Conservation (phyloP, 2,888 invertebrate species). For the Choristoneura rosaceana region DNA sequence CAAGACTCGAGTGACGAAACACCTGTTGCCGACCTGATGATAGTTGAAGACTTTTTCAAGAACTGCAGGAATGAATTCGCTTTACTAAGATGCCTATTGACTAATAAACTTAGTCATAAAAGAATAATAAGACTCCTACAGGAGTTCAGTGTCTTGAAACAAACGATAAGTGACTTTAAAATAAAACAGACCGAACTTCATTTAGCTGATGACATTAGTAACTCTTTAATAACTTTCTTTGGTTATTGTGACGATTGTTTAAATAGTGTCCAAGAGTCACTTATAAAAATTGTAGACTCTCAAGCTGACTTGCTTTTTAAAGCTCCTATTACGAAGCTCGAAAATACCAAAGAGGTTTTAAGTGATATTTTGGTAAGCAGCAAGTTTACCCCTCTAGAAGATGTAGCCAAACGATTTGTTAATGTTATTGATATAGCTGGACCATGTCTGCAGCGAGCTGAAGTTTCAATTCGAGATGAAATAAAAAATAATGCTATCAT, state of each 20-base stretch:
- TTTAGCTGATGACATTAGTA: conserved; percentile 58
- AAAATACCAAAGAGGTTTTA: conserved; percentile 48
- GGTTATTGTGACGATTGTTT: conserved; percentile 62
- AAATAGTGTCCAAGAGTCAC: conserved; percentile 56
- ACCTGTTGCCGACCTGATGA: conserved; percentile 61
- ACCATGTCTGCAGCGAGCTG: conserved; percentile 52
- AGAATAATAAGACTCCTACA: conserved; percentile 71
- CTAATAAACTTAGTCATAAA: conserved; percentile 65
- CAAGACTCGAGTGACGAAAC: conserved; percentile 61
- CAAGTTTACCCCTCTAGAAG: conserved; percentile 48
- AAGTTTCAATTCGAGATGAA: conserved; percentile 55
- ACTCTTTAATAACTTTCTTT: conserved; percentile 59
- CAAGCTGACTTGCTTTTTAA: conserved; percentile 63
- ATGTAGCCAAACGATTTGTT: conserved; percentile 47
- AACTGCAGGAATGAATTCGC: conserved; percentile 69
- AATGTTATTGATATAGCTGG: conserved; percentile 52
- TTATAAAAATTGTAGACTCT: conserved; percentile 62
- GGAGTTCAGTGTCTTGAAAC: conserved; percentile 64
- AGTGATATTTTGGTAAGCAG: conserved; percentile 46
- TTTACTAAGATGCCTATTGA: conserved; percentile 63
- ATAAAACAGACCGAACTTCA: conserved; percentile 52
- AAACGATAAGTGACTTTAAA: conserved; percentile 62
- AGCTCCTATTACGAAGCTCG: conserved; percentile 58
- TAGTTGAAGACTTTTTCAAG: conserved; percentile 68
- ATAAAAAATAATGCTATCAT: conserved; percentile 48